Percentiles rank a stretch among this genome's conserved stretches.
These are phyloP conservation scores for Fratercula arctica DNA, from an alignment of 2,797 vertebrate genomes.

Conservation along the genomic window DNA sequence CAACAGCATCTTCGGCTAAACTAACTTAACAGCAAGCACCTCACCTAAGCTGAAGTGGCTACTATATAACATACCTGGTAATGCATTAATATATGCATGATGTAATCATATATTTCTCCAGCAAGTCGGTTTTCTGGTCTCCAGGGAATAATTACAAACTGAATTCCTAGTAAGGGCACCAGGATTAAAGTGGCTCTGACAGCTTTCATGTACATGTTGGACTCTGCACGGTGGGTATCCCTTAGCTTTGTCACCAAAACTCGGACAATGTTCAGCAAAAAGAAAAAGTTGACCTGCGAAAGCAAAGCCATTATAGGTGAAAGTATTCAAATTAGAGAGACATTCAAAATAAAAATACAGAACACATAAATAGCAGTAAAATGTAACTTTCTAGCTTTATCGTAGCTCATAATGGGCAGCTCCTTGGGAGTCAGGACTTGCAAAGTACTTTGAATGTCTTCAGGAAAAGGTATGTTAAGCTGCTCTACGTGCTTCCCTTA, in stretches of 20 bases:
- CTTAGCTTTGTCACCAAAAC: conserved; percentile 94
- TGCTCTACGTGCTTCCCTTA: background rate
- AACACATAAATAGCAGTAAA: background rate
- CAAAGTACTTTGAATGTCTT: background rate
- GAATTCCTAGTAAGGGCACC: conserved; percentile 94
- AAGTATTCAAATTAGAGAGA: background rate
- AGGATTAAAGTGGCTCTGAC: conserved; percentile 95
- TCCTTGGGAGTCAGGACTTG: background rate
- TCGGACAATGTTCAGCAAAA: conserved; percentile 94
- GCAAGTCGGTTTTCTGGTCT: conserved; percentile 91
- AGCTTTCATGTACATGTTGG: conserved; percentile 98
- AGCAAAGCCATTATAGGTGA: background rate
- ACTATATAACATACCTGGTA: conserved; percentile 86
- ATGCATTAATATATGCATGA: conserved; percentile 97
- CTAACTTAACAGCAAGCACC: background rate
- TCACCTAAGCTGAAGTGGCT: background rate
- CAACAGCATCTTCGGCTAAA: background rate
- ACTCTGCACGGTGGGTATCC: conserved; percentile 90
- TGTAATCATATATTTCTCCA: conserved; percentile 93
- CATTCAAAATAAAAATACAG: background rate
- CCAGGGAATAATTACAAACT: conserved; percentile 97
- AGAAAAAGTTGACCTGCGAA: conserved; percentile 95
- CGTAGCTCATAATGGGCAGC: background rate
- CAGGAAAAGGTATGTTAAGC: background rate
- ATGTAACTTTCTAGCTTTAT: background rate